A percentile compares a stretch with the other conserved stretches of the same genome.
These are phyloP conservation scores for Rhabdornis inornatus DNA, from an alignment of 2,113 vertebrate species.

Conservation along the genomic window DNA sequence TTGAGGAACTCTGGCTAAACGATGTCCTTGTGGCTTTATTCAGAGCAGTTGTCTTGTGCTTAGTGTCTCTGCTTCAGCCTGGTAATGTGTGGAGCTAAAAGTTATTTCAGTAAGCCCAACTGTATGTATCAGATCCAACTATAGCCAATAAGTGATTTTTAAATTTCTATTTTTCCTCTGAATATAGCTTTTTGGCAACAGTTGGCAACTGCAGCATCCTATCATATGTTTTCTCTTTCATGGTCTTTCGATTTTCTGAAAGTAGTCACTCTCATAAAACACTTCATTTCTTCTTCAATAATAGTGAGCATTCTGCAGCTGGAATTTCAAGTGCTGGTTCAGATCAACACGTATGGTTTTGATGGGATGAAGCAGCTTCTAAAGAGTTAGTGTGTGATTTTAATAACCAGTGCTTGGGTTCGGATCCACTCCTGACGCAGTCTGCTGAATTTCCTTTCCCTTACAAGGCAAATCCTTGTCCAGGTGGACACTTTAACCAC, in stretches of 20 bases:
- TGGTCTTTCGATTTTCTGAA: background rate
- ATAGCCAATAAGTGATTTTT: background rate
- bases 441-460: background rate
- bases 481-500: background rate
- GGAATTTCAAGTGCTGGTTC: background rate
- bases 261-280: background rate
- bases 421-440: fast-evolving
- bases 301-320: background rate
- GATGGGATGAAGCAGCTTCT: background rate
- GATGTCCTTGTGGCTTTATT: background rate
- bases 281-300: background rate
- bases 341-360: background rate
- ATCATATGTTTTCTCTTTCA: background rate
- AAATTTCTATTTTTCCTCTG: background rate
- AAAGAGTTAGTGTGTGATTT: background rate
- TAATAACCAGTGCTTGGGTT: background rate
- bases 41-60: background rate
- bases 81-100: background rate
- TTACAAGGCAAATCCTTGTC: background rate
- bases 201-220: background rate
- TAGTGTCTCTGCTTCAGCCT: background rate
- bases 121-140: background rate
- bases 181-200: background rate
- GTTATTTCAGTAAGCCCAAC: background rate
- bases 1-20: background rate